Evolutionary conservation across 2,888 invertebrate genomes (phyloP).

Genomic region (Fragum whitleyi): DNA sequence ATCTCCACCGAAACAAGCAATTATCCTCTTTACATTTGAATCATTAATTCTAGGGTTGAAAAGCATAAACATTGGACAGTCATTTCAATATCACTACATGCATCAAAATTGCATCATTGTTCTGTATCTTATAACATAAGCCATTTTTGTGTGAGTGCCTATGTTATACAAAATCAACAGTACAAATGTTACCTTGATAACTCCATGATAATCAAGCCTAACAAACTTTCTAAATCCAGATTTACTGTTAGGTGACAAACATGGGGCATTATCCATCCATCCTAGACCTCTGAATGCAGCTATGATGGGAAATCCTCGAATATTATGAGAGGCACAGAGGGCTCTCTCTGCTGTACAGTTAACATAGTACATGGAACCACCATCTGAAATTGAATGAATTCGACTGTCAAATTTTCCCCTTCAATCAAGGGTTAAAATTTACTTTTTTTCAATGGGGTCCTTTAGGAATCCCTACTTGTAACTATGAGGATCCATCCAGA

Average conservation of each 20-base stretch:
- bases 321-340: slow-evolving; percentile 70
- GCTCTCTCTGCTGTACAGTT: slow-evolving; percentile 75
- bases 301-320: slow-evolving; percentile 78
- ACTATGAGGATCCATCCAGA: no score
- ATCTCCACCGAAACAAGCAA: no score
- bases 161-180: no score
- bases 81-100: no score
- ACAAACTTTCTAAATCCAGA: slow-evolving; percentile 60
- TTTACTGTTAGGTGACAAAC: slow-evolving; percentile 60
- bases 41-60: no score
- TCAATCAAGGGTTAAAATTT: not conserved
- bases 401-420: not conserved
- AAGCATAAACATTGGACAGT: no score
- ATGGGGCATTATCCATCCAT: slow-evolving; percentile 69
- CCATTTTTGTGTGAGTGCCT: no score
- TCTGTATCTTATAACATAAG: no score
- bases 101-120: no score
- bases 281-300: slow-evolving; percentile 76
- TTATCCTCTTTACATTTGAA: no score
- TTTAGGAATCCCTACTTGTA: no score
- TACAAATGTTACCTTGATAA: slow-evolving; percentile 76
- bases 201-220: slow-evolving; percentile 78
- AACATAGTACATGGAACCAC: slow-evolving; percentile 75
- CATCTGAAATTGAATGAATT: slow-evolving; percentile 74
- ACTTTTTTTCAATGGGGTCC: no score